Conservation (phyloP, 2,888 invertebrate genomes). For the Xestia xanthographa region DNA sequence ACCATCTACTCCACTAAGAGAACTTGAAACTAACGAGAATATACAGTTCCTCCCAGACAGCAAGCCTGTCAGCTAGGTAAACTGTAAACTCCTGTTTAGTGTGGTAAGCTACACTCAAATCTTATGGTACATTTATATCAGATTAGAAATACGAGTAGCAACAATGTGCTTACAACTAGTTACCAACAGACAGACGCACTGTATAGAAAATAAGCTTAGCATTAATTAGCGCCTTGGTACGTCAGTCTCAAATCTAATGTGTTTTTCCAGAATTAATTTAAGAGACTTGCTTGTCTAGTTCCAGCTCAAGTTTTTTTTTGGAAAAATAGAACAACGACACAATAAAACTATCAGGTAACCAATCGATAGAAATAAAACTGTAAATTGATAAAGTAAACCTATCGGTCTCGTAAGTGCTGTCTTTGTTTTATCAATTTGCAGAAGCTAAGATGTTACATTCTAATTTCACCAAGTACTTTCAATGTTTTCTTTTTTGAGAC, state of each 20-base stretch:
- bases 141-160: not conserved
- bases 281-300: conserved; percentile 19
- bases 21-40: not conserved
- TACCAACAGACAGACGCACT: not conserved
- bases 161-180: not conserved
- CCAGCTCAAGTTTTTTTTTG: not conserved
- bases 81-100: not conserved
- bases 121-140: not conserved
- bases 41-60: not conserved
- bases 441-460: conserved; percentile 43
- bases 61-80: too few species aligned
- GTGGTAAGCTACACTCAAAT: not conserved
- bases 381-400: conserved; percentile 42
- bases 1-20: not conserved
- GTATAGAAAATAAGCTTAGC: not conserved
- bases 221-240: not conserved
- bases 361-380: conserved; percentile 9
- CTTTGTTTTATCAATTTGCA: conserved; percentile 57
- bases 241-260: conserved; percentile 1
- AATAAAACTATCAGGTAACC: conserved; percentile 21
- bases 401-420: conserved; percentile 32
- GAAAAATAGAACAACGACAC: conserved; percentile 20
- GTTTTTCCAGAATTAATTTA: conserved; percentile 21
- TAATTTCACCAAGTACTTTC: conserved; percentile 53
- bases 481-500: conserved; percentile 44